Conservation (phyloP, 2,888 invertebrate genomes). For the Lithophane semibrunnea region DNA sequence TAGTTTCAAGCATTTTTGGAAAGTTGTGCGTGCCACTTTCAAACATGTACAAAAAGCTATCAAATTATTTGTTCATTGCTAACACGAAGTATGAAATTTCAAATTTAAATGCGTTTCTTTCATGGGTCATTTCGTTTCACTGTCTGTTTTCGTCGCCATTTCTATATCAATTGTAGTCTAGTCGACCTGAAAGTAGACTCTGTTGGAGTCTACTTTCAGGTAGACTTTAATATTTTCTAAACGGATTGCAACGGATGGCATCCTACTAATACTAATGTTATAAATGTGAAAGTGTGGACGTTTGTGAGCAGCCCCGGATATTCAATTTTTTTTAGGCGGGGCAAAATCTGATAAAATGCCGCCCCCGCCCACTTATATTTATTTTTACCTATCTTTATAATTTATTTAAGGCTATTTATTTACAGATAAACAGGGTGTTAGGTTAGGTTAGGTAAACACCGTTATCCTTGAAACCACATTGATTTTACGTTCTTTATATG, state of each 20-base stretch:
- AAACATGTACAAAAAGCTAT: slow-evolving; percentile 34
- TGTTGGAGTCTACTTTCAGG: too few relatives aligned
- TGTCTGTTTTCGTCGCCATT: background rate
- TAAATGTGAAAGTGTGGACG: slow-evolving; percentile 15
- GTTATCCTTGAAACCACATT: too few relatives aligned
- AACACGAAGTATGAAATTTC: slow-evolving; percentile 27
- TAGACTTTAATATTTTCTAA: background rate
- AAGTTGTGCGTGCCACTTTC: slow-evolving; percentile 42
- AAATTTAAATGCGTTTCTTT: slow-evolving; percentile 28
- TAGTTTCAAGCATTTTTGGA: slow-evolving; percentile 37
- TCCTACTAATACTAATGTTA: slow-evolving; percentile 1
- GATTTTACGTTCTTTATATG: too few relatives aligned
- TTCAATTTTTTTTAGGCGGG: too few relatives aligned
- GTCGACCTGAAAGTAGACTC: background rate
- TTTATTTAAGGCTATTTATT: too few relatives aligned
- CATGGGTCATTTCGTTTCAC: slow-evolving; percentile 19
- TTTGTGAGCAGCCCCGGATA: too few relatives aligned
- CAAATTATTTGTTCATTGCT: slow-evolving; percentile 29
- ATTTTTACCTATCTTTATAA: too few relatives aligned
- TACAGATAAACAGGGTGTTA: too few relatives aligned
- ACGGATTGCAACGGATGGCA: background rate
- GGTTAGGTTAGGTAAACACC: too few relatives aligned
- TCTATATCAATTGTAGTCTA: background rate
- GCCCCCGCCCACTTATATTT: too few relatives aligned
- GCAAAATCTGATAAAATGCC: too few relatives aligned